Base-by-base conservation (phyloP, 64 coral and sea anemone species). In the Porites lutea region DNA sequence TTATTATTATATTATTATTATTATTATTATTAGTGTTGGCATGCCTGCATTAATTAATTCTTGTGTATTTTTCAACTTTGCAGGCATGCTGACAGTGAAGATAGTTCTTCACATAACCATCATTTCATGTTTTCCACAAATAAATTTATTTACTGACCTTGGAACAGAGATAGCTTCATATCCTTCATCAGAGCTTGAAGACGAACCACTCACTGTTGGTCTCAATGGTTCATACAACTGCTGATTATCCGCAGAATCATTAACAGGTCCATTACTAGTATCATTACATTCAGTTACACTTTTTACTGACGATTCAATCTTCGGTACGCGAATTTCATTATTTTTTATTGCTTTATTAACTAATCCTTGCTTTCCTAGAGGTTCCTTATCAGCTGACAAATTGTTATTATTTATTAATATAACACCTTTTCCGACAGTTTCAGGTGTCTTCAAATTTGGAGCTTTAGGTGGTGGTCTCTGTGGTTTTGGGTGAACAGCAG, bases 401-500 rank as follows among this genome's bases (percentile, higher is more conserved):
- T 68, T 63, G 21, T 67, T 48, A 50, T 84, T 57, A 9, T 57
- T 78, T n/a, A n/a, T n/a, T n/a, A n/a, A n/a, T 16, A 47, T 52
- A 18, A 49, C 53, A 80, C 6, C 12, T 44, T 49, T 47, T 4
- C 22, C 16, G 0, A 19, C 1, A 51, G 63, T 16, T 21, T 47
- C 46, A 11, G 19, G 27, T 67, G 59, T 27, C 68, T 84, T 84
- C 68, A 19, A 45, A 69, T 15, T 68, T 20, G 81, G 81, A 67
- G 81, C 81, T 68, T 84, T 69, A 8, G 81, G 81, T 22, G 81
- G 81, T 84, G 81, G 61, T 52, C 81, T 49, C 21, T 63, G 61
- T 11, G 81, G 81, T 67, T 84, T 84, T 84, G 81, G 81, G 19
- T 49, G 81, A n/a, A 84, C 48, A 19, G 64, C 61, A 52, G 81